Conservation (phyloP, 2,797 vertebrate species). For the Labeo calbasu region DNA sequence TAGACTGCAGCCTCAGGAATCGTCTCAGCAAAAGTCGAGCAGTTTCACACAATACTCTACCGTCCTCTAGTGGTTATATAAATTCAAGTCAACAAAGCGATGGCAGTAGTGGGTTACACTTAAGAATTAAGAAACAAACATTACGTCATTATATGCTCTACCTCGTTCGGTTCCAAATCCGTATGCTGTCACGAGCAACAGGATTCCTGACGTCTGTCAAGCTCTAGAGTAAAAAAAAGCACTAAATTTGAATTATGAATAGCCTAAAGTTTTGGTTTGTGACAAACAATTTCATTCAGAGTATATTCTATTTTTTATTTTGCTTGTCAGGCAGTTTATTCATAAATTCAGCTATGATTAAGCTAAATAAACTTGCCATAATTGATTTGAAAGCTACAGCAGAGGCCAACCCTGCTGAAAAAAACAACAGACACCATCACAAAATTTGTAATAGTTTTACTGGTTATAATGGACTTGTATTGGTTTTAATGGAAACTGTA, state of each 20-base stretch:
- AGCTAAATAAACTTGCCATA: neutral
- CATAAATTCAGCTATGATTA: neutral
- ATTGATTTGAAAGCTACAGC: neutral
- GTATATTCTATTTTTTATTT: neutral
- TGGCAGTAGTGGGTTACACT: neutral
- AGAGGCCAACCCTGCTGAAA: neutral
- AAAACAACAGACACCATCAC: no score
- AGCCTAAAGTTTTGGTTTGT: neutral
- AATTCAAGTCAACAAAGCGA: neutral
- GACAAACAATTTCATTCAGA: neutral
- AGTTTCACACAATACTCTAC: neutral
- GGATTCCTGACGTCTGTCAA: neutral
- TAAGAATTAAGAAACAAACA: neutral
- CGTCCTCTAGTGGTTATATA: conserved; percentile 41
- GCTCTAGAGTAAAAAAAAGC: neutral
- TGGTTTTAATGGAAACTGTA: no score
- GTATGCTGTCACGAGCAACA: neutral
- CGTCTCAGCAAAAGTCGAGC: neutral
- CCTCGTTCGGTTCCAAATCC: neutral
- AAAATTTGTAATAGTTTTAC: neutral
- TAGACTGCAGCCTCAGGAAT: neutral
- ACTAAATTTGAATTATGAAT: neutral
- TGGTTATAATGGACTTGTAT: no score
- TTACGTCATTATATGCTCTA: neutral
- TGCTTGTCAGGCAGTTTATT: neutral